Percentiles rank a stretch among this genome's conserved stretches.
These are phyloP conservation scores for Drosophila carrolli DNA, from an alignment of 1,140 invertebrate genomes.

Conservation along the genomic window DNA sequence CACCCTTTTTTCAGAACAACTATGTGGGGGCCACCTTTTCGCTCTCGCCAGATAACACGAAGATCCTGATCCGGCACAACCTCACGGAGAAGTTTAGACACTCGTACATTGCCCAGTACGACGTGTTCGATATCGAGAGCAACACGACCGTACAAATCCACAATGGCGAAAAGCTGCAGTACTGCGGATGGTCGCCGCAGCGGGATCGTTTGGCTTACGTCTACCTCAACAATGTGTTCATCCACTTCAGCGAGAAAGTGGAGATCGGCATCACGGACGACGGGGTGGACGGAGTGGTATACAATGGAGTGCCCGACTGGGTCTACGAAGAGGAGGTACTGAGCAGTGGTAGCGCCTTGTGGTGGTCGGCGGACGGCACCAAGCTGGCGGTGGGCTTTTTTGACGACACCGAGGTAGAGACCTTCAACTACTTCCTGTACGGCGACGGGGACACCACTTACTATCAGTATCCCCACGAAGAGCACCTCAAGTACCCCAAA, in stretches of 20 bases:
- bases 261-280: constrained; percentile 86
- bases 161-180: constrained; percentile 86
- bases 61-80: constrained; percentile 75
- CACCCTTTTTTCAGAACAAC: constrained; percentile 35
- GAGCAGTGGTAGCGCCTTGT: constrained; percentile 92
- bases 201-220: constrained; percentile 91
- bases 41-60: constrained; percentile 70
- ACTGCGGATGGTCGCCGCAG: constrained; percentile 90
- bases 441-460: constrained; percentile 87
- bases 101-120: constrained; percentile 78
- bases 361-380: constrained; percentile 93
- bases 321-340: constrained; percentile 96
- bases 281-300: constrained; percentile 88
- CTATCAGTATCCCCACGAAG: constrained; percentile 95
- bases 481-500: constrained; percentile 94
- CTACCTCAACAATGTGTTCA: constrained; percentile 90
- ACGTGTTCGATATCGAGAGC: constrained; percentile 80
- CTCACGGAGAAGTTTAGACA: constrained; percentile 72
- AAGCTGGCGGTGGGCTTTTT: constrained; percentile 93
- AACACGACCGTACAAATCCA: constrained; percentile 80
- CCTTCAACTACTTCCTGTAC: constrained; percentile 89
- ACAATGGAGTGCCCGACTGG: constrained; percentile 92
- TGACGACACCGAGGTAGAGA: constrained; percentile 90
- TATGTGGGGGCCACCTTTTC: constrained; percentile 63
- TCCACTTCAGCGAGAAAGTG: constrained; percentile 84